Conservation (phyloP, 2,797 vertebrate genomes). For the Pseudochirops cupreus region DNA sequence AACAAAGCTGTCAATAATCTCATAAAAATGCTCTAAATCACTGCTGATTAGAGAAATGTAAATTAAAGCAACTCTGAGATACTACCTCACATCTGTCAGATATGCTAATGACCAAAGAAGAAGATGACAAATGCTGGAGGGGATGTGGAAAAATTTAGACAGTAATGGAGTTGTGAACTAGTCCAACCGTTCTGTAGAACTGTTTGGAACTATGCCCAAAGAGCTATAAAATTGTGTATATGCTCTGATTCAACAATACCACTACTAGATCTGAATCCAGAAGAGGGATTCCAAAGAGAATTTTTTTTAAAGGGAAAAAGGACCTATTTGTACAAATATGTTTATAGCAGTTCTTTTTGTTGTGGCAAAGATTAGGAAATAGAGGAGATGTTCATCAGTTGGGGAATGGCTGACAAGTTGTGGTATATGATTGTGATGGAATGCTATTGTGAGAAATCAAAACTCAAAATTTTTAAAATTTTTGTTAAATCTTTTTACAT, state of each 20-base stretch:
- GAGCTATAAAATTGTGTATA: background rate
- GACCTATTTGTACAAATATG: background rate
- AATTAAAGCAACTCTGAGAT: no score
- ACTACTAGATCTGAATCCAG: background rate
- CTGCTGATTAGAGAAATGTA: no score
- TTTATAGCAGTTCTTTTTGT: background rate
- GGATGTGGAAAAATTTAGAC: no score
- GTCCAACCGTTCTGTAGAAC: no score
- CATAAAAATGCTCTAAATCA: no score
- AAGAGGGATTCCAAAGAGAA: background rate
- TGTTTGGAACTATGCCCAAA: background rate
- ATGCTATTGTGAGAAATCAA: background rate
- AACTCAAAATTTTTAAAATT: background rate
- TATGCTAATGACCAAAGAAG: no score
- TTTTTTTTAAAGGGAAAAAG: background rate
- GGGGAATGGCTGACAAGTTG: background rate
- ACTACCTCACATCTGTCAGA: no score
- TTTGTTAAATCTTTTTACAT: background rate
- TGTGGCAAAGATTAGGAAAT: background rate
- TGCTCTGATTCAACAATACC: background rate
- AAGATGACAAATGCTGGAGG: background rate
- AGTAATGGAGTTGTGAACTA: no score
- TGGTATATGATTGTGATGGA: background rate
- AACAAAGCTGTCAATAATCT: no score
- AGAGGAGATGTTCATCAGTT: background rate